phyloP scores from a whole-genome alignment of 2,797 vertebrate genomes.

The Emydoidea blandingii region DNA sequence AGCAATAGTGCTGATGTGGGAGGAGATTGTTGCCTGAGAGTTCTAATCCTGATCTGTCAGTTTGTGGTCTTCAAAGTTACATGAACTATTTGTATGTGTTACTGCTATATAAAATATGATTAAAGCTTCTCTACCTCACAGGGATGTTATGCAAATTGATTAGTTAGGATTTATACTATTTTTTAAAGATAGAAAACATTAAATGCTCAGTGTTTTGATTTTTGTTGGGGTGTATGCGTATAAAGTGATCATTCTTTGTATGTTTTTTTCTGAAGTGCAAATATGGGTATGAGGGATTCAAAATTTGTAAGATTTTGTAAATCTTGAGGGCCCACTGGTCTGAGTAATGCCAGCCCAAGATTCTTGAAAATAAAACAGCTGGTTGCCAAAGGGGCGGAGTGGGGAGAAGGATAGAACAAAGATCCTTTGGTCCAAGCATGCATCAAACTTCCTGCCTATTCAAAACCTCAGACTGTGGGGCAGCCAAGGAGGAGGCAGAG shows the following conservation, averaged over 20 bases:
- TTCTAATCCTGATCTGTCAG: neutral
- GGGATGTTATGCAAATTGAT: neutral
- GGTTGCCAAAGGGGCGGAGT: neutral
- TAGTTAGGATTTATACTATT: neutral
- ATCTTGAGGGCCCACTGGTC: neutral
- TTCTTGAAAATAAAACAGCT: neutral
- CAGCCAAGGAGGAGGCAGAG: neutral
- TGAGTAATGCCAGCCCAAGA: neutral
- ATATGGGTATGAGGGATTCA: neutral
- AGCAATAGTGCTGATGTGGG: neutral
- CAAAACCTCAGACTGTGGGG: neutral
- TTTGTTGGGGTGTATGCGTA: neutral
- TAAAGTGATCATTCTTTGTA: neutral
- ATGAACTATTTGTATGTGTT: neutral
- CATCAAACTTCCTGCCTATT: neutral
- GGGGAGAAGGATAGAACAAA: neutral
- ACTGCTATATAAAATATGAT: neutral
- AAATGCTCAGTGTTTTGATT: neutral
- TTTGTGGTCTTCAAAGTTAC: neutral
- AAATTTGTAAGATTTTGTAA: neutral
- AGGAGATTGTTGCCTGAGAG: neutral
- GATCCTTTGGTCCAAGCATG: neutral
- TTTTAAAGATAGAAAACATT: neutral
- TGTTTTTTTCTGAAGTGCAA: neutral
- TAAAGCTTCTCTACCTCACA: neutral